These are phyloP conservation scores for Barypeithes pellucidus DNA, from an alignment of 2,888 invertebrate species.

Conservation along the genomic window DNA sequence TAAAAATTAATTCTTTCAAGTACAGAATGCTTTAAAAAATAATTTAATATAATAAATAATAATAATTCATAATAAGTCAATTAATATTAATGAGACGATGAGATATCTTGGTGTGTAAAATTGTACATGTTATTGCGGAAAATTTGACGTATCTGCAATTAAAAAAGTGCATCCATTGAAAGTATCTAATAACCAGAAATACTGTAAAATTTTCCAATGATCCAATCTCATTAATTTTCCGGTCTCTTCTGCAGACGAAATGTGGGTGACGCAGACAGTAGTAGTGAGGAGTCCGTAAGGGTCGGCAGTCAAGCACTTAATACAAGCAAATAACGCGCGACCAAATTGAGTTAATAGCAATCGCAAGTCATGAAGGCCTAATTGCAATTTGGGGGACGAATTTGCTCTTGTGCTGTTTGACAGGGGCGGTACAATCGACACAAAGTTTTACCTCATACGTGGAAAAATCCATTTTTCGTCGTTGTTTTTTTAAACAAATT, in stretches of 20 bases:
- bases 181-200: background rate
- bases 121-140: too few relatives aligned
- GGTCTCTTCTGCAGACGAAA: conserved; percentile 50
- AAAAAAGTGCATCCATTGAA: too few relatives aligned
- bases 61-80: too few relatives aligned
- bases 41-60: too few relatives aligned
- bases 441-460: too few relatives aligned
- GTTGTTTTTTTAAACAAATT: too few relatives aligned
- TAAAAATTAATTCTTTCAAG: too few relatives aligned
- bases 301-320: conserved; percentile 64
- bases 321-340: conserved; percentile 64
- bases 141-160: too few relatives aligned
- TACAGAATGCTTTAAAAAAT: too few relatives aligned
- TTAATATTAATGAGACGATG: too few relatives aligned
- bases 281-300: conserved; percentile 46
- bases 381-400: conserved; percentile 64
- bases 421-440: conserved; percentile 46
- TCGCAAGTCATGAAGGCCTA: conserved; percentile 67
- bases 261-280: conserved; percentile 52
- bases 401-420: conserved; percentile 58
- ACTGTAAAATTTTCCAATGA: conserved; percentile 35
- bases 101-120: too few relatives aligned
- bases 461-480: too few relatives aligned
- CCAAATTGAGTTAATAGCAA: conserved; percentile 67
- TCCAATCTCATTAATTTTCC: conserved; percentile 52